phyloP scores from a whole-genome alignment of 2,113 vertebrate genomes.

The Gobius niger region DNA sequence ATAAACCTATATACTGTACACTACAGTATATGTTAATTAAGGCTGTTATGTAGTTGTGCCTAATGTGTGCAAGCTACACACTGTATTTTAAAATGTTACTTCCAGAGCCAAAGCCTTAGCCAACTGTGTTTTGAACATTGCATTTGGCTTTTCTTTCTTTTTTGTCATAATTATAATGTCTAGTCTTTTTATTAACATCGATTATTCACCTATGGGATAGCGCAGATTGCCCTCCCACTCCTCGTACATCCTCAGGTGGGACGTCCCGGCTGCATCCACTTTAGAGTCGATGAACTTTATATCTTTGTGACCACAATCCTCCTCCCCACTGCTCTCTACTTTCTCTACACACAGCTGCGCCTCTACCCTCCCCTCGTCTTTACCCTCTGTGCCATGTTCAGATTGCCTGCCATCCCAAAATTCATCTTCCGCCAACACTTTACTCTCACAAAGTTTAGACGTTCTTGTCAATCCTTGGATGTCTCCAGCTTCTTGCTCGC shows the following conservation, averaged over 20 bases:
- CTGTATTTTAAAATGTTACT: too few species aligned
- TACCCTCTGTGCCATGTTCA: background rate
- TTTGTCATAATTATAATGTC: too few species aligned
- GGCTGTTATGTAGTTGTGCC: too few species aligned
- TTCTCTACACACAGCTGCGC: background rate
- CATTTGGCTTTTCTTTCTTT: too few species aligned
- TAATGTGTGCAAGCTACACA: too few species aligned
- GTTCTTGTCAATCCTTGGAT: background rate
- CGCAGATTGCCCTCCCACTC: conserved; percentile 49
- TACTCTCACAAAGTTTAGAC: background rate
- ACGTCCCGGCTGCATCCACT: conserved; percentile 13
- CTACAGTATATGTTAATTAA: too few species aligned
- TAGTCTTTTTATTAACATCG: background rate
- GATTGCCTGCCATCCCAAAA: background rate
- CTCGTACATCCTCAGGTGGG: background rate
- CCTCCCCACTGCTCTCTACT: conserved; percentile 4
- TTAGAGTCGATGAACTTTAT: conserved; percentile 54
- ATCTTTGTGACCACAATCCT: conserved; percentile 31
- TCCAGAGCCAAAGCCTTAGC: too few species aligned
- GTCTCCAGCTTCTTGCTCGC: background rate
- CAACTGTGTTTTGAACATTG: too few species aligned
- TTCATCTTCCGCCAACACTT: background rate
- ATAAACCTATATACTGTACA: too few species aligned
- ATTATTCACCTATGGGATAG: conserved; percentile 24
- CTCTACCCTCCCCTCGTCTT: background rate